phyloP scores from a whole-genome alignment of 2,113 vertebrate species.

The Ailuropoda melanoleuca region DNA sequence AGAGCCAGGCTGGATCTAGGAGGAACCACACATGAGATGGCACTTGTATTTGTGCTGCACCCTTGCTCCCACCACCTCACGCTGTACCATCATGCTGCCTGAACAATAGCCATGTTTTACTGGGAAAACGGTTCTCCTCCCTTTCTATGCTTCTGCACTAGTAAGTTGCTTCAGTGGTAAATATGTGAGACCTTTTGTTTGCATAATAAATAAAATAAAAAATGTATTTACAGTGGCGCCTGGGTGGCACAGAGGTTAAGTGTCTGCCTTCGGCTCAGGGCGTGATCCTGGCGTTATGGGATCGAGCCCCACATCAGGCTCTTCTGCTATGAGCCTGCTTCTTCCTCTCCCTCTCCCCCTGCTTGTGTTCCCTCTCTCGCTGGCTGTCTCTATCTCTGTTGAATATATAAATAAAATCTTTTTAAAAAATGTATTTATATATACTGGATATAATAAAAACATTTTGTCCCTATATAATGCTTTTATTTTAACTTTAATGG shows the following conservation, averaged over 20 bases:
- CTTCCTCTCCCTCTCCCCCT: too few species aligned
- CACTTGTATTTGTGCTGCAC: not conserved
- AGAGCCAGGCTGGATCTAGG: not conserved
- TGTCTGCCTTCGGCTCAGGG: too few species aligned
- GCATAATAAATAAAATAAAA: not conserved
- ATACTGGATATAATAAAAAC: not conserved
- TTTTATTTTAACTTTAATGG: not conserved
- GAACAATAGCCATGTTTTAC: not conserved
- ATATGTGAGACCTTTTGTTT: not conserved
- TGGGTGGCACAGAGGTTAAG: too few species aligned
- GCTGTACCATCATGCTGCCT: not conserved
- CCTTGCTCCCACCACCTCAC: not conserved
- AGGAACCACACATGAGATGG: not conserved
- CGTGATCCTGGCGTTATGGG: too few species aligned
- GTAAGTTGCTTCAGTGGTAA: not conserved
- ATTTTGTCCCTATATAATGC: not conserved
- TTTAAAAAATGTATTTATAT: not conserved
- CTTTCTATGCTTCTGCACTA: not conserved
- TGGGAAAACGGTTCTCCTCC: not conserved
- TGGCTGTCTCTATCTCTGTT: too few species aligned
- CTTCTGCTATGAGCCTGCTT: too few species aligned
- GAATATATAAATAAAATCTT: too few species aligned
- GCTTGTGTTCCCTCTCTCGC: too few species aligned
- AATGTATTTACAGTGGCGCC: not conserved
- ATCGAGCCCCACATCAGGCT: too few species aligned